Evolutionary conservation across 2,797 vertebrate species (phyloP), one percentile per base, ranked within the genome.

Genomic region (Scleropages formosus): DNA sequence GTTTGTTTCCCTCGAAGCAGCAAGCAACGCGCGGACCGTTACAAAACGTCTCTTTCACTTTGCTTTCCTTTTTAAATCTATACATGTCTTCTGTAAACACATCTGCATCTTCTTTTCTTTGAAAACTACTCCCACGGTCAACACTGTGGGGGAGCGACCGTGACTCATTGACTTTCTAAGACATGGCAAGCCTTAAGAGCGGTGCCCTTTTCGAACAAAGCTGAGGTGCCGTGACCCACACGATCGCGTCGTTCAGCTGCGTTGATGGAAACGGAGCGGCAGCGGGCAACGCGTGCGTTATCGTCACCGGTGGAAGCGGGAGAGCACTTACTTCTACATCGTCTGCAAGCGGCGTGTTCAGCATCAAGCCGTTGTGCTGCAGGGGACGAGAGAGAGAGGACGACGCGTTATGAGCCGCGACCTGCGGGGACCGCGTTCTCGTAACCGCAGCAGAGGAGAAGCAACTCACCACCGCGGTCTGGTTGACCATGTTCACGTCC

Each of bases 101-200:
- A 18, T 26, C 60, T 20, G 49, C 68, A 51, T 15, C 26, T 70
- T 8, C 39, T 72, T 72, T 72, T 58, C 70, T 72, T 59, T 72
- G 70, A 58, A 58, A 72, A 72, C 70, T 39, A 72, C 70, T 31
- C 70, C 70, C 56, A 72, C 70, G 70, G 26, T 44, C 9, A 26
- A n/a, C 47, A 11, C 53, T 70, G 68, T 22, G 68, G 68, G 24
- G 26, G 20, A 53, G 53, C 68, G 56, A 11, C 70, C 59, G 56
- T 72, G 70, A 72, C 53, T 72, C 70, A 72, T 59, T 59, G 70
- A 59, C 70, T 72, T 72, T 72, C 70, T 72, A 72, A 72, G 51
- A 72, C 70, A 72, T 44, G 24, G 56, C 72, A 58, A 60, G 26
- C 15, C 51, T 70, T 22, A 70, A 15, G 24, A 56, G 22, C 47